Base-by-base conservation (phyloP, 2,888 invertebrate genomes). In the Drosophila atripex region DNA sequence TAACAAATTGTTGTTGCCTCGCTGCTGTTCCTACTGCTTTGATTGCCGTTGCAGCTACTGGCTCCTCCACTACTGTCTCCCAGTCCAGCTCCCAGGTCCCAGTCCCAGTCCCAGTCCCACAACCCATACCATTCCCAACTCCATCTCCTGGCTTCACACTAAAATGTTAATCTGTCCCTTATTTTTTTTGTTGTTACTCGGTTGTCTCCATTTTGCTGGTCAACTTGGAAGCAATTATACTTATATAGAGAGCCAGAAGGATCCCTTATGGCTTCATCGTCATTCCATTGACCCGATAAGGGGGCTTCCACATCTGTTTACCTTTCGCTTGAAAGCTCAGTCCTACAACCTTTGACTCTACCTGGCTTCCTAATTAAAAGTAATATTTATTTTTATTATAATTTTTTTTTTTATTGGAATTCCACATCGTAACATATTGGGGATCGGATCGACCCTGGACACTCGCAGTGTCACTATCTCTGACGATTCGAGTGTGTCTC, bases 81-180 rank as follows among this genome's bases (percentile, higher is more conserved):
- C n/a, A 6, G 7, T 38, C 28, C 14, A 21, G 1, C 46, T 41
- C 21, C n/a, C 23, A 1, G 16, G n/a, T n/a, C n/a, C n/a, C n/a
- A n/a, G n/a, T n/a, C n/a, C n/a, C n/a, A n/a, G n/a, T n/a, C n/a
- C n/a, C n/a, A n/a, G n/a, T n/a, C n/a, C n/a, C n/a, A n/a, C n/a
- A n/a, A n/a, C n/a, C n/a, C n/a, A n/a, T n/a, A n/a, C 8, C 60
- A 30, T 4, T n/a, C 23, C 47, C 60, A 25, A n/a, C 46, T 23
- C 16, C 38, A 4, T 38, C 39, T 3, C 16, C n/a, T 45, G 72
- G 63, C 75, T 76, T 79, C 72, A 86, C 86, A 79, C 78, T 85
- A 85, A 80, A 80, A 85, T 73, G 79, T 85, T 87, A 87, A 87
- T 82, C 80, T 82, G 64, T 84, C 78, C 82, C 59, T 76, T 80